A percentile compares a stretch with the other conserved stretches of the same genome.
Conservation (phyloP, 2,888 invertebrate genomes). For the Chouioia cunea region DNA sequence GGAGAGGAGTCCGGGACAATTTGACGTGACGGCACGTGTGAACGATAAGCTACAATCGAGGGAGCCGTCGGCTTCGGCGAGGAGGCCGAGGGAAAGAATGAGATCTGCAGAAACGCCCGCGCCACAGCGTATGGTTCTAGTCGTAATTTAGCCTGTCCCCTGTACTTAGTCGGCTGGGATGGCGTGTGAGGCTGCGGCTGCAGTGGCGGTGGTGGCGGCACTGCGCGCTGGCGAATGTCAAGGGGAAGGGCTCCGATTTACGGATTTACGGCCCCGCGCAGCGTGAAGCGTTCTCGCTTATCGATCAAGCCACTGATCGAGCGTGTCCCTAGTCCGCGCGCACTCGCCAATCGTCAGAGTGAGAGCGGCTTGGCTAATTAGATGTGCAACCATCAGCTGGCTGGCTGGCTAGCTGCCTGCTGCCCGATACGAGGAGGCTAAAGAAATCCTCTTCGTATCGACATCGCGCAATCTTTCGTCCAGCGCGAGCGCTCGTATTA, state of each 20-base stretch:
- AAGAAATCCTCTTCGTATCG: slow-evolving; percentile 25
- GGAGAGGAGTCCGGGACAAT: no score
- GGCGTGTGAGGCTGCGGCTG: background rate
- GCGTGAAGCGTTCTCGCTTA: slow-evolving; percentile 12
- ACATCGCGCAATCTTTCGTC: slow-evolving; percentile 9
- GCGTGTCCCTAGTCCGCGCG: slow-evolving; percentile 16
- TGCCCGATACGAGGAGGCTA: background rate
- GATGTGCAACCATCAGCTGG: no score
- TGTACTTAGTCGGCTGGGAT: slow-evolving; percentile 18
- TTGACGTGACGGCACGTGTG: slow-evolving; percentile 17
- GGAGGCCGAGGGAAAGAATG: slow-evolving; percentile 3
- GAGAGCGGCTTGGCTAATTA: background rate
- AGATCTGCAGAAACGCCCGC: slow-evolving; percentile 1
- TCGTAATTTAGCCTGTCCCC: slow-evolving; percentile 20
- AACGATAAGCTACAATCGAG: slow-evolving; percentile 27
- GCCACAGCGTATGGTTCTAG: background rate
- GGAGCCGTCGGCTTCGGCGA: background rate
- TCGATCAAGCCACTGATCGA: slow-evolving; percentile 24
- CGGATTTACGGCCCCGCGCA: slow-evolving; percentile 17
- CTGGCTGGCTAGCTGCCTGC: no score
- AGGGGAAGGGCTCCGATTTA: background rate
- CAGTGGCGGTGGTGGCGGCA: background rate
- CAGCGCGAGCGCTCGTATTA: slow-evolving; percentile 1
- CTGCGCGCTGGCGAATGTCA: background rate
- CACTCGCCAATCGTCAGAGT: slow-evolving; percentile 21